Percentiles rank a stretch among this genome's conserved stretches.
phyloP scores from a whole-genome alignment of 2,113 vertebrate species.

The Balaenoptera acutorostrata region DNA sequence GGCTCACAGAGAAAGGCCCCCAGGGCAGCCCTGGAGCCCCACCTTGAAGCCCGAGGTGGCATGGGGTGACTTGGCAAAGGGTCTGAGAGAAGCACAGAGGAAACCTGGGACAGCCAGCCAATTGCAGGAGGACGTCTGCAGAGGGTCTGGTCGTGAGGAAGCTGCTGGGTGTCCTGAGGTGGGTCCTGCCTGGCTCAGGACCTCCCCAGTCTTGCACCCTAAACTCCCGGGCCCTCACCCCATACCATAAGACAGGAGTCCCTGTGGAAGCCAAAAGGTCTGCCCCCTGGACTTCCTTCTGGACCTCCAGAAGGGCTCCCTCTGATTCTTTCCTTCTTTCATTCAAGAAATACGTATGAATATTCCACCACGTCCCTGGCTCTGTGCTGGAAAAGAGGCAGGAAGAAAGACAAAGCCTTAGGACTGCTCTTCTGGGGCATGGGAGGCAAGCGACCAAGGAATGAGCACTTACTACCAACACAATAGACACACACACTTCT shows the following conservation, averaged over 20 bases:
- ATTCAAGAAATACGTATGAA: not conserved
- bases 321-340: not conserved
- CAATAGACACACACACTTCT: not conserved
- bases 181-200: not conserved
- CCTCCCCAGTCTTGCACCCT: not conserved
- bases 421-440: not conserved
- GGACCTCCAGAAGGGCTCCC: not conserved
- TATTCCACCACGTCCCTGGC: not conserved
- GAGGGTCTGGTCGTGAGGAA: not conserved
- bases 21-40: not conserved
- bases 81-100: not conserved
- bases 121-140: not conserved
- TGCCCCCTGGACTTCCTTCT: not conserved
- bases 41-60: not conserved
- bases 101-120: not conserved
- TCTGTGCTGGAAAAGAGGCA: not conserved
- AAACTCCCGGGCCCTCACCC: not conserved
- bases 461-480: not conserved
- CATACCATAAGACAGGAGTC: not conserved
- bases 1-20: fast-evolving
- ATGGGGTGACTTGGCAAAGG: not conserved
- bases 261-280: fast-evolving
- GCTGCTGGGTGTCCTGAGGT: not conserved
- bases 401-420: not conserved
- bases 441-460: not conserved